Percentiles rank a stretch among this genome's conserved stretches.
These are phyloP conservation scores for Ceriagrion tenellum DNA, from an alignment of 2,888 invertebrate species.

Conservation along the genomic window DNA sequence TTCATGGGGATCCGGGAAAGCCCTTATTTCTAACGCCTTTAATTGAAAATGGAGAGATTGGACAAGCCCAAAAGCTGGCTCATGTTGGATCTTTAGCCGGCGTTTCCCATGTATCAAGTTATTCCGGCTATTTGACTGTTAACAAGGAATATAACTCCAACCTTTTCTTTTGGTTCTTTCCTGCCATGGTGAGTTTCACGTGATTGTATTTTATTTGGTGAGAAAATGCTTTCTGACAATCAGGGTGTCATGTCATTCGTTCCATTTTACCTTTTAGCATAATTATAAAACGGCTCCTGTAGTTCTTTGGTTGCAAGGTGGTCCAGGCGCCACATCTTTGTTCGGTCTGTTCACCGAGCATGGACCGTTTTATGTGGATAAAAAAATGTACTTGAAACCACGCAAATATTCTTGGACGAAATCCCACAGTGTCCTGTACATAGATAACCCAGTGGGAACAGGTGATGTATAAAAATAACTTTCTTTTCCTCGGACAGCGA, in stretches of 20 bases:
- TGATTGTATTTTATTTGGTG: neutral
- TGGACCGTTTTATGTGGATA: constrained; percentile 85
- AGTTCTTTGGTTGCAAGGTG: constrained; percentile 92
- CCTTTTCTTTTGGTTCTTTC: constrained; percentile 96
- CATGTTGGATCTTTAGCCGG: constrained; percentile 72
- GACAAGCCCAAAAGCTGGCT: constrained; percentile 81
- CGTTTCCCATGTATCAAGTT: constrained; percentile 82
- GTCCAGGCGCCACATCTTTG: constrained; percentile 87
- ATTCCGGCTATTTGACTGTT: constrained; percentile 92
- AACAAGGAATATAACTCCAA: constrained; percentile 88
- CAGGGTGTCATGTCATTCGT: neutral
- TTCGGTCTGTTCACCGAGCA: constrained; percentile 91
- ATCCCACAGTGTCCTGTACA: constrained; percentile 89
- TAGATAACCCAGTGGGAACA: constrained; percentile 96
- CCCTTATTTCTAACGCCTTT: constrained; percentile 89
- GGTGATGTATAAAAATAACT: constrained; percentile 72
- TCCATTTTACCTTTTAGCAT: neutral
- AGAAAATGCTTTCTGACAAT: neutral
- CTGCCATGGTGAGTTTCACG: constrained; percentile 80
- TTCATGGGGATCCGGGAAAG: constrained; percentile 77
- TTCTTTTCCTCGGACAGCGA: no score
- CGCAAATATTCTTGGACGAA: constrained; percentile 90
- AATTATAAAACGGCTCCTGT: constrained; percentile 83
- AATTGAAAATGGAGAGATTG: constrained; percentile 85
- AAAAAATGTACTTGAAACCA: constrained; percentile 79